Evolutionary conservation across 2,888 invertebrate genomes (phyloP).

Genomic region (Pristionchus exspectatus): DNA sequence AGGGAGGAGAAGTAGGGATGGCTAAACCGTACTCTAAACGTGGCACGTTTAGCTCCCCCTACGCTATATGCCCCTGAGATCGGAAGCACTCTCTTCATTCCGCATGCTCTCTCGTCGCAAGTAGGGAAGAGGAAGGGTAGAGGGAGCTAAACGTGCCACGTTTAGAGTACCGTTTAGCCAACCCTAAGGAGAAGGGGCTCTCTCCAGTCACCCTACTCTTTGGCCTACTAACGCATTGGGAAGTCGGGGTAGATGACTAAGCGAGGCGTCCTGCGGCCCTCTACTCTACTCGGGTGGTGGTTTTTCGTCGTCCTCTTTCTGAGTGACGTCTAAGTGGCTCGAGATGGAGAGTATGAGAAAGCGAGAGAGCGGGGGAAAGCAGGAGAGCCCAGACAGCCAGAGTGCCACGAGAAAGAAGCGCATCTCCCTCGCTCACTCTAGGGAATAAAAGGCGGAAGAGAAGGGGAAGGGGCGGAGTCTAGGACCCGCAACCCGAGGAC

Average conservation of each 20-base stretch:
- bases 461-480: slow-evolving; percentile 9
- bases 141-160: too few species aligned
- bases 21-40: too few species aligned
- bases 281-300: not conserved
- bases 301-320: not conserved
- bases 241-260: not conserved
- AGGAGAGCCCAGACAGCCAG: slow-evolving; percentile 28
- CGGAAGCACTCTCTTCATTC: too few species aligned
- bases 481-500: slow-evolving; percentile 11
- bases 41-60: too few species aligned
- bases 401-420: not conserved
- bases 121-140: too few species aligned
- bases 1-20: not conserved
- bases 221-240: too few species aligned
- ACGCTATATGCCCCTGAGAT: too few species aligned
- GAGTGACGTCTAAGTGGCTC: not conserved
- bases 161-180: too few species aligned
- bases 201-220: too few species aligned
- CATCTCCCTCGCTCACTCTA: not conserved
- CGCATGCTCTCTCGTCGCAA: too few species aligned
- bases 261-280: not conserved
- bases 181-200: too few species aligned
- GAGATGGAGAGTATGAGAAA: too few species aligned
- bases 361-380: not conserved
- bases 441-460: slow-evolving; percentile 45